These are phyloP conservation scores for Sternotherus odoratus DNA, from an alignment of 2,797 vertebrate genomes.

Conservation along the genomic window DNA sequence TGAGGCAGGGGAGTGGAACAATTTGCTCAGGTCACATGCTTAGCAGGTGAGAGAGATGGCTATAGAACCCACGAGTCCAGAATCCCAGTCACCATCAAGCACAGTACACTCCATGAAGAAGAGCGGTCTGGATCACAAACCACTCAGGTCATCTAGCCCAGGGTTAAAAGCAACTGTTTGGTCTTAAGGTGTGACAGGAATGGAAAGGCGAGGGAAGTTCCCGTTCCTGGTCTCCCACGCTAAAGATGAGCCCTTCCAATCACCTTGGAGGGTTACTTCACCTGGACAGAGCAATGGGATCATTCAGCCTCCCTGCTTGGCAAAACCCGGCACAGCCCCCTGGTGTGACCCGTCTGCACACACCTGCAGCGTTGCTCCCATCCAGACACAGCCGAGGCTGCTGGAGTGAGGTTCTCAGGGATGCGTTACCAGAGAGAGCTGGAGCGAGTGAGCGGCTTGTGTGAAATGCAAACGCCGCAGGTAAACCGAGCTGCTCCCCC, in stretches of 20 bases:
- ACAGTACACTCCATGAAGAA: not conserved
- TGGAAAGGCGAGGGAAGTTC: not conserved
- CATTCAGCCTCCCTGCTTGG: accelerated
- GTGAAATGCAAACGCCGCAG: slow-evolving; percentile 15
- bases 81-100: accelerated
- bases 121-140: accelerated
- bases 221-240: not conserved
- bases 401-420: slow-evolving; percentile 18
- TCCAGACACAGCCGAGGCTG: slow-evolving; percentile 23
- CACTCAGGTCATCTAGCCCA: not conserved
- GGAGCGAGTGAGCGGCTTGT: slow-evolving; percentile 55
- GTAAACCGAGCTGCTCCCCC: slow-evolving; percentile 45
- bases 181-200: accelerated
- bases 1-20: not conserved
- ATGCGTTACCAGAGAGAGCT: slow-evolving; percentile 33
- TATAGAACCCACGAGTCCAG: not conserved
- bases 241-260: not conserved
- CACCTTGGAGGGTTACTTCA: not conserved
- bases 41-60: not conserved
- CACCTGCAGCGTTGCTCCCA: accelerated
- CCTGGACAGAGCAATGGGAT: accelerated
- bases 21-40: not conserved
- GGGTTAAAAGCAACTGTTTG: not conserved
- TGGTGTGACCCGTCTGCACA: slow-evolving; percentile 22
- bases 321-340: accelerated